Percentiles rank a stretch among this genome's conserved stretches.
These are phyloP conservation scores for Poeciliopsis gracilis DNA, from an alignment of 2,797 vertebrate species.

Conservation along the genomic window DNA sequence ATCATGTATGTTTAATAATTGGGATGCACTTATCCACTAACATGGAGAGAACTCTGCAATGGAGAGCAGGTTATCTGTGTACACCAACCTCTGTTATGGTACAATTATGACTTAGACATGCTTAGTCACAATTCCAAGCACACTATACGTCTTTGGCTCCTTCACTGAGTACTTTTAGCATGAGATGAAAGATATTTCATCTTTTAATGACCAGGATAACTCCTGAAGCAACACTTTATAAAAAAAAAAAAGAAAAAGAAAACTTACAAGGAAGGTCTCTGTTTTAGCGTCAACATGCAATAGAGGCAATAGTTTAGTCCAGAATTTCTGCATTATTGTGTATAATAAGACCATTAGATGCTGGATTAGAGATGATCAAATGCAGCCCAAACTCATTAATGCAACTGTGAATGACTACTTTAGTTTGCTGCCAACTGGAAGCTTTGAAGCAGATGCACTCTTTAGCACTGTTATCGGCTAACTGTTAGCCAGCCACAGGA, in stretches of 20 bases:
- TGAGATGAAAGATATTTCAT: background rate
- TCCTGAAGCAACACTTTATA: background rate
- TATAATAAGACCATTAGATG: background rate
- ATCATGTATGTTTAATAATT: background rate
- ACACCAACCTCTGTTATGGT: background rate
- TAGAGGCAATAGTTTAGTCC: background rate
- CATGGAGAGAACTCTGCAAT: background rate
- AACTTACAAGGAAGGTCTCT: background rate
- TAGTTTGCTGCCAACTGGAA: background rate
- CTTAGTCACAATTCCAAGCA: background rate
- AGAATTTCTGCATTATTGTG: background rate
- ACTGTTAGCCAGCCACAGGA: background rate
- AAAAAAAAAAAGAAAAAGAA: background rate
- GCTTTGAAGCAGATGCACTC: background rate
- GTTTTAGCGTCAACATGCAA: background rate
- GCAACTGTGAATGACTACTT: background rate
- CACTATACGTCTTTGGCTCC: background rate
- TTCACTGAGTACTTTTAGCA: background rate
- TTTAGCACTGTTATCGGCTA: background rate
- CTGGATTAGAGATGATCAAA: background rate
- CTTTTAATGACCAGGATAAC: background rate
- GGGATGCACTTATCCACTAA: background rate
- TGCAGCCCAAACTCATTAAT: background rate
- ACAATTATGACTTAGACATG: background rate
- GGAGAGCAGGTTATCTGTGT: background rate